Base-by-base conservation (phyloP, 2,888 invertebrate genomes). In the Tenthredo scrophulariae region DNA sequence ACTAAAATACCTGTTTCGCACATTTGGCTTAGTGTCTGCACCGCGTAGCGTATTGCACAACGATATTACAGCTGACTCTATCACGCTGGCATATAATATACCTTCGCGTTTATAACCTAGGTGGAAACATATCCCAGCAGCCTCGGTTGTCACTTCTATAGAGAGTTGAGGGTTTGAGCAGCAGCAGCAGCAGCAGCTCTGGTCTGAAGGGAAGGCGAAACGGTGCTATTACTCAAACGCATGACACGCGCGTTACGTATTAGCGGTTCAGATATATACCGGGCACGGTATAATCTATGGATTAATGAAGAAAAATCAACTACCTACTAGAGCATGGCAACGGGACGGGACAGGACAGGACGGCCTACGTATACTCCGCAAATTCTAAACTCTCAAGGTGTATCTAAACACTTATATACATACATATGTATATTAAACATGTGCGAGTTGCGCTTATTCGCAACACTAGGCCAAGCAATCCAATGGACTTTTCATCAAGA, bases 251-350 rank as follows among this genome's bases (percentile, higher is more conserved):
- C 62, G 80, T 80, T 80, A 80, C 58, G 80, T 80, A 80, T 80
- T 79, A 58, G 58, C 79, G 22, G 33, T 33, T 58, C 5, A 54
- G 58, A 58, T 62, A 79, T 43, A 72, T 29, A 37, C 77, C 1
- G 18, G 77, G 15, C 75, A 46, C 77, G 15, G 77, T 43, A 80
- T 80, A 80, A 80, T 80, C 80, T 80, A 80, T 83, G 70, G 65
- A 67, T 90, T 90, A 89, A 90, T 88, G 88, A 90, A 89, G 86
- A 90, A 90, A 89, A 90, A 90, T 85, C 80, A 87, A 85, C 85
- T 87, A 86, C 85, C 84, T 90, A 90, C 87, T 89, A 90, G 89
- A 90, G 90, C 90, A 89, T 90, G 85, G 85, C 89, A 86, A 88
- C 87, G 85, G 84, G 87, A 89, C 89, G 87, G 67, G 29, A 33